Base-by-base conservation (phyloP, 1,140 invertebrate species). In the Eubasilissa regina region DNA sequence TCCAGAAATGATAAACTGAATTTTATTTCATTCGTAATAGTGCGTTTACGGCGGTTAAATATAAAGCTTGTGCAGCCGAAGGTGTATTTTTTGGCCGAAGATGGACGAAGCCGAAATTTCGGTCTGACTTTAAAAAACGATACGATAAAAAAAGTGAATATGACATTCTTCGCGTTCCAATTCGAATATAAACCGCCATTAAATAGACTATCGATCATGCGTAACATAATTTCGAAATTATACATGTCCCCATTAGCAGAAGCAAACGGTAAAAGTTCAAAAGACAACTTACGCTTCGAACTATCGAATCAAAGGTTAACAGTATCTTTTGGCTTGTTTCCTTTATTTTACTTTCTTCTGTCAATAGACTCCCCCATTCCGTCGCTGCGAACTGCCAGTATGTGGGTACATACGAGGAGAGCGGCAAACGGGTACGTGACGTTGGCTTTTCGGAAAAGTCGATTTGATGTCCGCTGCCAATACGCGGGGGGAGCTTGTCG, bases 371-470 rank as follows among this genome's bases (percentile, higher is more conserved):
- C 25, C 10, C 4, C 58, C 17, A 8, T 19, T 19, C 12, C 1
- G 25, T 35, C 6, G 25, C 25, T 35, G n/a, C 19, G 47, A 68
- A 48, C 64, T 68, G 44, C 44, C 64, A n/a, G 64, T 15, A 68
- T 68, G 64, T 19, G 35, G 64, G 64, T 68, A 45, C 35, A 45
- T 47, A 15, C 12, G 64, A n/a, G 15, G 44, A 35, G n/a, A 68
- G 17, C 17, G 64, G 64, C 43, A 21, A 68, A 68, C 44, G n/a
- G 15, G 43, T 68, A 68, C 44, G 44, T 68, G 64, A 68, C n/a
- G 64, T 68, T 47, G 44, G 44, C 44, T 68, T 68, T 68, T 68
- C 64, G 7, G 48, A 68, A 48, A 68, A 19, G n/a, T 17, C 44
- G 44, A 43, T n/a, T 19, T 48, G 15, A 68, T 68, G 43, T 68